Conservation (phyloP, 2,113 vertebrate species). For the Colossoma macropomum region DNA sequence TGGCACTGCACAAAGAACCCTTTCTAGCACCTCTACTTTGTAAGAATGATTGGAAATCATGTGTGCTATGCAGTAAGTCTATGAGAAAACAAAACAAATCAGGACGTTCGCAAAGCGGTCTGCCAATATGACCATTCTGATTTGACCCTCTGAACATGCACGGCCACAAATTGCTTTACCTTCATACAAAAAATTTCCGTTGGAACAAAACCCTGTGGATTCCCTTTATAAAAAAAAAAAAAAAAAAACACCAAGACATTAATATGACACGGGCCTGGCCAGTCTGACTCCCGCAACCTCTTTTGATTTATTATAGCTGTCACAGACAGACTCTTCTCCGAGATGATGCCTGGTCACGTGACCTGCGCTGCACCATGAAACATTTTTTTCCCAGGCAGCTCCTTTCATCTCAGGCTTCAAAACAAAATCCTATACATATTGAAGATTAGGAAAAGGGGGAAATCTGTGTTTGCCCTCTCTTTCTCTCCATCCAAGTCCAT, state of each 20-base stretch:
- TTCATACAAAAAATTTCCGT: constrained; percentile 1
- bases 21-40: too few species aligned
- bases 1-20: too few species aligned
- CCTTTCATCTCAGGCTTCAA: constrained; percentile 39
- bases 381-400: constrained; percentile 24
- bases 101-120: too few species aligned
- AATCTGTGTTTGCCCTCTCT: constrained; percentile 1
- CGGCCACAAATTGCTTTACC: constrained; percentile 6
- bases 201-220: not conserved
- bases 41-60: too few species aligned
- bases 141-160: not conserved
- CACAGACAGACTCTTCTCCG: constrained; percentile 15
- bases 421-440: constrained; percentile 44
- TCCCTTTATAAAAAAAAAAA: constrained; percentile 26
- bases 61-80: too few species aligned
- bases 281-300: constrained; percentile 1
- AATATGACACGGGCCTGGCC: constrained; percentile 15
- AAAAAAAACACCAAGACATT: not conserved
- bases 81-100: too few species aligned
- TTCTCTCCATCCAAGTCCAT: constrained; percentile 28
- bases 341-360: constrained; percentile 28
- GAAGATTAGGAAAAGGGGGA: constrained; percentile 20
- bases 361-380: constrained; percentile 18
- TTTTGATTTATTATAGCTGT: constrained; percentile 52
- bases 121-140: not conserved